A percentile compares a stretch with the other conserved stretches of the same genome.
These are phyloP conservation scores for Chorisops tibialis DNA, from an alignment of 2,888 invertebrate species.

Conservation along the genomic window DNA sequence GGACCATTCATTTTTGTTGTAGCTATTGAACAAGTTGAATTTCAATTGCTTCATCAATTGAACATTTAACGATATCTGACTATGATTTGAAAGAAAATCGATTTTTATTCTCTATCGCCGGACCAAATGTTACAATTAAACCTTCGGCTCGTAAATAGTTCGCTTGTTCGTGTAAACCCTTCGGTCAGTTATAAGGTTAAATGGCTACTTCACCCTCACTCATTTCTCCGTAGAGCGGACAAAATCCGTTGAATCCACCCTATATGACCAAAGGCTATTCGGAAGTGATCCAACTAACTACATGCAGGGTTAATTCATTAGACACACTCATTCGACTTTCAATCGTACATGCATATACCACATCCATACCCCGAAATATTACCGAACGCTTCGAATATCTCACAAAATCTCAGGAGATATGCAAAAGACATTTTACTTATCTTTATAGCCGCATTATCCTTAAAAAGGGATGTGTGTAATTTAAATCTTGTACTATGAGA, in stretches of 20 bases:
- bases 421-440: slow-evolving; percentile 29
- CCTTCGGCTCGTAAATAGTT: too few species aligned
- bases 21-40: not conserved
- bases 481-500: slow-evolving; percentile 17
- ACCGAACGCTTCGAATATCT: slow-evolving; percentile 3
- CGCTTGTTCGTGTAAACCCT: too few species aligned
- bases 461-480: slow-evolving; percentile 27
- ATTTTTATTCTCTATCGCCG: not conserved
- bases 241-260: slow-evolving; percentile 6
- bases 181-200: not conserved
- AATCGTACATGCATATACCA: too few species aligned
- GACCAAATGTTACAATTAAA: not conserved
- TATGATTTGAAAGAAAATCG: not conserved
- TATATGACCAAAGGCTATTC: slow-evolving; percentile 28
- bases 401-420: slow-evolving; percentile 23
- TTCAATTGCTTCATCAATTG: not conserved
- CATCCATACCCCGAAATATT: not conserved
- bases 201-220: not conserved
- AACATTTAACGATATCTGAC: not conserved
- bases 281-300: slow-evolving; percentile 17
- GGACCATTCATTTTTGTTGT: not conserved
- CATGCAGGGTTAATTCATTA: slow-evolving; percentile 13
- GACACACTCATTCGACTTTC: slow-evolving; percentile 3
- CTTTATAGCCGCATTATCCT: slow-evolving; percentile 26
- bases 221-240: not conserved